phyloP scores from a whole-genome alignment of 2,797 vertebrate species.

The Buceros bicornis region DNA sequence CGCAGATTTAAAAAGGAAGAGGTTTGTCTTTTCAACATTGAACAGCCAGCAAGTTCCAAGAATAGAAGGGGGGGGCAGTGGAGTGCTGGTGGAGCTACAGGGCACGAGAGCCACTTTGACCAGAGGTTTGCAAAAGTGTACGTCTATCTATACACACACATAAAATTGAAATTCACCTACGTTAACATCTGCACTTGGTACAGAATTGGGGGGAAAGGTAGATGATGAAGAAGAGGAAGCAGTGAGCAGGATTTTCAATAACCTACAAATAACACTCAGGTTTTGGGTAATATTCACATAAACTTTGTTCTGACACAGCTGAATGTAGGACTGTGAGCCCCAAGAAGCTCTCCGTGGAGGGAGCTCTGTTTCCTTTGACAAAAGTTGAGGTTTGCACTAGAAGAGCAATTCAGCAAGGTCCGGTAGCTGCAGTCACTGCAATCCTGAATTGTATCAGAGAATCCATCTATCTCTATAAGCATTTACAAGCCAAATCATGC shows the following conservation, averaged over 20 bases:
- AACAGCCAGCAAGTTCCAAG: neutral
- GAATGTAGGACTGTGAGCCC: neutral
- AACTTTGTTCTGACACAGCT: neutral
- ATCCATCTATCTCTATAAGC: neutral
- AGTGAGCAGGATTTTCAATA: neutral
- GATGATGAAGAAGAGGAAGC: neutral
- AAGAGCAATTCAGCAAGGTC: neutral
- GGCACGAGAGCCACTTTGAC: neutral
- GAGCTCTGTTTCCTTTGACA: neutral
- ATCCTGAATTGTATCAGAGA: neutral
- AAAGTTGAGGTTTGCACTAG: neutral
- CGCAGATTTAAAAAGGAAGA: neutral
- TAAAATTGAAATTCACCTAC: neutral
- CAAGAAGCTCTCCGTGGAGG: fast-evolving
- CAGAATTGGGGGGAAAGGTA: neutral
- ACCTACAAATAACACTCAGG: neutral
- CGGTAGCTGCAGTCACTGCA: neutral
- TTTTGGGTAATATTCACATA: neutral
- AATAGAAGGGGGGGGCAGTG: neutral
- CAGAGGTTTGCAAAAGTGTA: neutral
- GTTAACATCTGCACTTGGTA: neutral
- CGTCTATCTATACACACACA: neutral
- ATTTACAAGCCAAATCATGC: neutral
- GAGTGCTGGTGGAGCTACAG: neutral
- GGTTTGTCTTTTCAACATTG: neutral